Evolutionary conservation across 2,113 vertebrate genomes (phyloP).

Genomic region (Ciconia stormi): DNA sequence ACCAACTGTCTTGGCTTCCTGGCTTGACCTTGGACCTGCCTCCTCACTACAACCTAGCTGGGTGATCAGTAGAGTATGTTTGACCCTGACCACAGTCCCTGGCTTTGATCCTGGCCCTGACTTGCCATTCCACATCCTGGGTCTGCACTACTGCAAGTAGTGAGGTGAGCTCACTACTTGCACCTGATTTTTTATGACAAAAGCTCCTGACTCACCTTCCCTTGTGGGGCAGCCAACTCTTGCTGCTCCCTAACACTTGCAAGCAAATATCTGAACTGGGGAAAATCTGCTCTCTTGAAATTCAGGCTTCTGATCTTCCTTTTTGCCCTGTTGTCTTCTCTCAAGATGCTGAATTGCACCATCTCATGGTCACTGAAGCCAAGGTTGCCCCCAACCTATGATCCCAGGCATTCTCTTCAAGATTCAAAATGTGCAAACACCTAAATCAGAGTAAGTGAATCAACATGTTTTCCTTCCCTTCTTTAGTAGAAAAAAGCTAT

Average conservation of each 20-base stretch:
- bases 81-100: neutral
- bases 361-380: neutral
- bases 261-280: neutral
- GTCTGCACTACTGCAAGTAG: too few relatives aligned
- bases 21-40: neutral
- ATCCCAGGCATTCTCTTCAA: neutral
- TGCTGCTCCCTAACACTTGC: neutral
- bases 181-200: neutral
- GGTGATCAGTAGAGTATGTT: neutral
- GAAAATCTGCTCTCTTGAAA: neutral
- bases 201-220: neutral
- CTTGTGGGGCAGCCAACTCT: neutral
- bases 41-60: neutral
- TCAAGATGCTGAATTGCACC: neutral
- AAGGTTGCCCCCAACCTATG: neutral
- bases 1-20: neutral
- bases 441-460: neutral
- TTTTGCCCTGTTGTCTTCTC: neutral
- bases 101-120: neutral
- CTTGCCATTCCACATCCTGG: neutral
- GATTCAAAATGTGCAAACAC: neutral
- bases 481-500: neutral
- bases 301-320: neutral
- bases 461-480: neutral
- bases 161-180: neutral